phyloP scores from a whole-genome alignment of 2,888 invertebrate species.

The Scaptomyza flava region DNA sequence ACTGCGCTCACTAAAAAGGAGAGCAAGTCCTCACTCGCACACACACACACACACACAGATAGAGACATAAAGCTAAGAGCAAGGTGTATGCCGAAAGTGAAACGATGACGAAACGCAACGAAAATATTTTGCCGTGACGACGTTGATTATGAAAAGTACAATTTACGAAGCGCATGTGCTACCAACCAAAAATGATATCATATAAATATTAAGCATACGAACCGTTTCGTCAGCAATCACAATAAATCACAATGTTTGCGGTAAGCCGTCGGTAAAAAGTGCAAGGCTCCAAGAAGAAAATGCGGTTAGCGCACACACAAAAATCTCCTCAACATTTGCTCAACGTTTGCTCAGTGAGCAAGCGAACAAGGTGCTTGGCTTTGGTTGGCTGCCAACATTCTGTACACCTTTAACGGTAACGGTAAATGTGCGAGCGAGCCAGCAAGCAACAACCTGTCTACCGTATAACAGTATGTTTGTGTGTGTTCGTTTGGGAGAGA shows the following conservation, averaged over 20 bases:
- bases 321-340: conserved; percentile 1
- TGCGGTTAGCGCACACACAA: conserved; percentile 4
- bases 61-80: conserved; percentile 31
- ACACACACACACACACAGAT: conserved; percentile 26
- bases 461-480: conserved; percentile 16
- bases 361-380: conserved; percentile 78
- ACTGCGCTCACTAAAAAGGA: conserved; percentile 58
- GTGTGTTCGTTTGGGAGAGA: conserved; percentile 24
- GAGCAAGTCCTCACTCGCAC: conserved; percentile 35
- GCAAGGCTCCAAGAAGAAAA: conserved; percentile 27
- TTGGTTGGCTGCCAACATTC: conserved; percentile 84
- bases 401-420: conserved; percentile 81
- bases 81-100: conserved; percentile 72
- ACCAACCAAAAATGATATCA: conserved; percentile 1
- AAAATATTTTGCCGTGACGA: conserved; percentile 60
- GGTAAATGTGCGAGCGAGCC: conserved; percentile 69
- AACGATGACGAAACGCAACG: conserved; percentile 48
- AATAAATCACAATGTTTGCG: conserved; percentile 35
- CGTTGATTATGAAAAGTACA: conserved; percentile 62
- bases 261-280: conserved; percentile 72
- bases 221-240: conserved; percentile 14
- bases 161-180: conserved; percentile 50
- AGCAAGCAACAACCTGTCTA: conserved; percentile 74
- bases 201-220: conserved; percentile 25
- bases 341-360: conserved; percentile 44